A percentile compares a stretch with the other conserved stretches of the same genome.
Conservation (phyloP, 2,888 invertebrate species). For the Thecocarcelia acutangulata region DNA sequence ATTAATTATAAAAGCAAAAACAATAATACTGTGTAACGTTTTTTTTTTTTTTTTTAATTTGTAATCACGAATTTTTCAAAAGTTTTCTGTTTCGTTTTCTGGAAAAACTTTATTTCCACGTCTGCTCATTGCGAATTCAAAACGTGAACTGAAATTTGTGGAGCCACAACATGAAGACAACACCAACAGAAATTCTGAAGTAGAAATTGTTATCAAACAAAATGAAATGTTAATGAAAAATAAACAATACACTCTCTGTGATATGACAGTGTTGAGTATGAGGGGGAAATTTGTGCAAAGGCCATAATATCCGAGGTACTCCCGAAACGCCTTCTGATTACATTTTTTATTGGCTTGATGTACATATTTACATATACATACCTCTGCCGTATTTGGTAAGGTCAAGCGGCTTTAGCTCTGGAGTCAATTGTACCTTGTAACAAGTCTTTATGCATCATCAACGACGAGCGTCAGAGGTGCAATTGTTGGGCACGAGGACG, state of each 20-base stretch:
- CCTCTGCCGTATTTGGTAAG: no score
- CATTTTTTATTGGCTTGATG: no score
- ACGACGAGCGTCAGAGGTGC: no score
- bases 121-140: constrained; percentile 59
- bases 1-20: constrained; percentile 33
- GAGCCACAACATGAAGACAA: constrained; percentile 44
- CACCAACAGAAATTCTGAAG: constrained; percentile 56
- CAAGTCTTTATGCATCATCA: no score
- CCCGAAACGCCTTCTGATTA: no score
- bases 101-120: constrained; percentile 17
- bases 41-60: constrained; percentile 35
- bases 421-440: no score
- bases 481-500: no score
- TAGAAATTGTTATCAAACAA: constrained; percentile 62
- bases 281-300: constrained; percentile 13
- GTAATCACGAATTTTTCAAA: constrained; percentile 39
- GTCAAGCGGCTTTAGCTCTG: no score
- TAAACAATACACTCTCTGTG: constrained; percentile 35
- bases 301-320: no score
- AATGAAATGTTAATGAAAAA: constrained; percentile 58
- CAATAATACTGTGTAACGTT: constrained; percentile 54
- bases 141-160: constrained; percentile 54
- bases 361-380: no score
- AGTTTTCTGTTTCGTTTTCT: background rate
- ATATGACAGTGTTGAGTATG: constrained; percentile 33